These are phyloP conservation scores for Melopsittacus undulatus DNA, from an alignment of 2,797 vertebrate species.

Conservation along the genomic window DNA sequence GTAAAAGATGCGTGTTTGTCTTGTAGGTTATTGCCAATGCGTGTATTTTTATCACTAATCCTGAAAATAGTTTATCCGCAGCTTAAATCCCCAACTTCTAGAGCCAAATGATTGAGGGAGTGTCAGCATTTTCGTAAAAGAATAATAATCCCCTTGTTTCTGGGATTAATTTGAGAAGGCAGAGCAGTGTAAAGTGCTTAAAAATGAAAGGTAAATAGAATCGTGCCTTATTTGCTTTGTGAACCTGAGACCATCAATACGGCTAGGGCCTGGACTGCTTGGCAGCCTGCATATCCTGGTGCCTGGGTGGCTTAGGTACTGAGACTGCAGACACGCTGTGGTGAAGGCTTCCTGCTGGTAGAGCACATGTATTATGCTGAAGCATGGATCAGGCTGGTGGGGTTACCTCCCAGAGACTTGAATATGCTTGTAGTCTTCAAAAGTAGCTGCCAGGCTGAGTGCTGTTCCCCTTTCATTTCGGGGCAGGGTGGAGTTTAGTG, in stretches of 20 bases:
- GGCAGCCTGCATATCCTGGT: not conserved
- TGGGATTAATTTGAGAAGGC: not conserved
- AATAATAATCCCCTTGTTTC: not conserved
- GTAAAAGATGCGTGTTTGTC: not conserved
- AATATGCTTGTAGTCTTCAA: not conserved
- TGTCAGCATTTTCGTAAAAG: not conserved
- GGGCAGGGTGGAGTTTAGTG: not conserved
- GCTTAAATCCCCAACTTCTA: not conserved
- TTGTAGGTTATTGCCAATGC: not conserved
- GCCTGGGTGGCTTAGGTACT: not conserved
- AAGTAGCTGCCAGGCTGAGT: not conserved
- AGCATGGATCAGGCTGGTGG: not conserved
- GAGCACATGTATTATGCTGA: accelerated
- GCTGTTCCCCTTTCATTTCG: not conserved
- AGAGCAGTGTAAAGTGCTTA: not conserved
- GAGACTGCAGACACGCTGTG: accelerated
- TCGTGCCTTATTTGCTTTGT: not conserved
- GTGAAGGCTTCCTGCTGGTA: not conserved
- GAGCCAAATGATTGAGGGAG: not conserved
- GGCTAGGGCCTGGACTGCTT: not conserved
- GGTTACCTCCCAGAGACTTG: not conserved
- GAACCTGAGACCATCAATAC: not conserved
- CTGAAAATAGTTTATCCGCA: not conserved
- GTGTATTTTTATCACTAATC: not conserved
- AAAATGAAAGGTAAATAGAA: not conserved